phyloP scores from a whole-genome alignment of 2,797 vertebrate species.

The Periparus ater region DNA sequence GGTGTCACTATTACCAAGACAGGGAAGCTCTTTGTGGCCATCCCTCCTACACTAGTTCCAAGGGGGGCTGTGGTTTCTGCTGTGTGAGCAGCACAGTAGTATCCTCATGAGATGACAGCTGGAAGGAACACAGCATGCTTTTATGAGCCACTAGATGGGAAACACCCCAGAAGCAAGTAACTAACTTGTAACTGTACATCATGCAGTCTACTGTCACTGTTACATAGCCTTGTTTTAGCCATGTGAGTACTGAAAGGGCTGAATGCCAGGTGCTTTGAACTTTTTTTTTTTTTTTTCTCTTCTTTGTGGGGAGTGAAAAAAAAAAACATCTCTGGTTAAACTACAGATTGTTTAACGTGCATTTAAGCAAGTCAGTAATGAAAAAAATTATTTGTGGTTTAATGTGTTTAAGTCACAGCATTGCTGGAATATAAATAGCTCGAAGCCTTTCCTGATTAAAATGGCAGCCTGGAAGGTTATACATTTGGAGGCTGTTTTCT shows the following conservation, averaged over 20 bases:
- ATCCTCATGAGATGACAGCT: not conserved
- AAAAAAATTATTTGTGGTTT: not conserved
- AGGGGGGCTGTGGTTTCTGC: not conserved
- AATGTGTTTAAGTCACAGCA: not conserved
- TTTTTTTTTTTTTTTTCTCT: rapidly evolving
- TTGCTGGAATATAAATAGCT: not conserved
- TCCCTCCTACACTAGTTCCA: not conserved
- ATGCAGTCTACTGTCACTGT: not conserved
- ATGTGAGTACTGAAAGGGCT: not conserved
- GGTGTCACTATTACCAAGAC: not conserved
- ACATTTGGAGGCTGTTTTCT: not conserved
- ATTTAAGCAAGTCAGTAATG: not conserved
- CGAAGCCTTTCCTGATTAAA: not conserved
- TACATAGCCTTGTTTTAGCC: not conserved
- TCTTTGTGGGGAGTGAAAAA: not conserved
- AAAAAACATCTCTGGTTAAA: not conserved
- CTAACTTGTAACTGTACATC: not conserved
- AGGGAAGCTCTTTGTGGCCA: not conserved
- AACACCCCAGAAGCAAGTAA: not conserved
- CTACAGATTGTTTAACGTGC: not conserved
- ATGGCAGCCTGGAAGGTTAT: not conserved
- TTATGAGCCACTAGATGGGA: not conserved
- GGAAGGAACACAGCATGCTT: not conserved
- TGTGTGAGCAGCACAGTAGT: not conserved
- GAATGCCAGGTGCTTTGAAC: not conserved